Conservation (phyloP, 2,888 invertebrate species). For the Leptinotarsa juncta region DNA sequence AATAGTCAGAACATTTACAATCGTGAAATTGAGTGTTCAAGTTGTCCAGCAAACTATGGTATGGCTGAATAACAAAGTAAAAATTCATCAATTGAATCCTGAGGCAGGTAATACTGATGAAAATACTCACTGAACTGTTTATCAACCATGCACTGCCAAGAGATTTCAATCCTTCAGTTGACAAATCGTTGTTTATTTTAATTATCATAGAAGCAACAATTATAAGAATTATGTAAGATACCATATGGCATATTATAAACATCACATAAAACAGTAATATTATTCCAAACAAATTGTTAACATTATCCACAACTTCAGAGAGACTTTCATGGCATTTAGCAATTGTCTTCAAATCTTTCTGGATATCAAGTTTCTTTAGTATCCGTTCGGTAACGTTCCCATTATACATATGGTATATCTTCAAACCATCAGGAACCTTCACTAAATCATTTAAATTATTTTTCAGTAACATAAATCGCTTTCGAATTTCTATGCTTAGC, state of each 20-base stretch:
- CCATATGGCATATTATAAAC: not conserved
- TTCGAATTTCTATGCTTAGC: conserved; percentile 2
- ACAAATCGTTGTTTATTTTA: not conserved
- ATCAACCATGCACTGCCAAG: conserved; percentile 2
- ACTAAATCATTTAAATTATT: not conserved
- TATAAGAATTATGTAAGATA: not conserved
- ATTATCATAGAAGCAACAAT: not conserved
- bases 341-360: not conserved
- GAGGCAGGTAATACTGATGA: not conserved
- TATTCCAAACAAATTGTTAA: not conserved
- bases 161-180: not conserved
- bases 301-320: not conserved
- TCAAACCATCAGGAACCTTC: not conserved
- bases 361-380: not conserved
- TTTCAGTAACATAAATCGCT: not conserved
- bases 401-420: conserved; percentile 2
- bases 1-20: too few relatives aligned
- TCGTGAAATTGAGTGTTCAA: too few relatives aligned
- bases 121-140: not conserved
- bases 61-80: not conserved
- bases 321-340: not conserved
- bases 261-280: conserved; percentile 1
- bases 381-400: not conserved
- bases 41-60: too few relatives aligned
- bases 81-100: not conserved